Evolutionary conservation across 2,888 invertebrate species (phyloP), one percentile per base, ranked within the genome.

Genomic region (Stenodema calcarata): DNA sequence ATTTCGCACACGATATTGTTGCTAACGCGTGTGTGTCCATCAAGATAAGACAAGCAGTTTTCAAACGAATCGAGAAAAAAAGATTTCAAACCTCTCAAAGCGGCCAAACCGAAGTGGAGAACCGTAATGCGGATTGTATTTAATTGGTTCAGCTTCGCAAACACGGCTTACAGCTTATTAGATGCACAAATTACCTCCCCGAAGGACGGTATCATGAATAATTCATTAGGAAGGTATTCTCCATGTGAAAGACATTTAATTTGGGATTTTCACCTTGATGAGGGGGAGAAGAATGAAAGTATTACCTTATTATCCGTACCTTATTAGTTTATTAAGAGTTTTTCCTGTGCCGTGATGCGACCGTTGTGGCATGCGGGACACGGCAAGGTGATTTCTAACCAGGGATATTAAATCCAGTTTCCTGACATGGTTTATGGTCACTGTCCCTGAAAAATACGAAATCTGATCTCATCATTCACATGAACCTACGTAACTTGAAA

Each of bases 131-230:
- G 23, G 62, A 62, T 62, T 23, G 23, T 23, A 62, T 23, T 73
- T 73, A 73, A 73, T 73, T 73, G 73, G 73, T 73, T 73, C 73
- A 73, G 73, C 73, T 73, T 28, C 73, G 73, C 73, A 73, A 73
- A 73, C 73, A 73, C 73, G 73, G 18, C 16, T 30, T 28, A n/a
- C 62, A 62, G 62, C 62, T 62, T 62, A 62, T 62, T 62, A 73
- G 73, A n/a, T 73, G 35, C 73, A 73, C 73, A 73, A 73, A 73
- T 73, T 73, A 73, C 73, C 41, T 14, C 16, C 27, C 27, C 23
- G 6, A 27, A 4, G 14, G 16, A 16, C 73, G 9, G 35, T 14
- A 12, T 6, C 73, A 73, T 73, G 18, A n/a, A 73, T 73, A 35
- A 73, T 73, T 73, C 73, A 73, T 73, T 6, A 18, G 41, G 73